Percentiles rank a stretch among this genome's conserved stretches.
These are phyloP conservation scores for Portunus trituberculatus DNA, from an alignment of 1,140 invertebrate species.

Conservation along the genomic window DNA sequence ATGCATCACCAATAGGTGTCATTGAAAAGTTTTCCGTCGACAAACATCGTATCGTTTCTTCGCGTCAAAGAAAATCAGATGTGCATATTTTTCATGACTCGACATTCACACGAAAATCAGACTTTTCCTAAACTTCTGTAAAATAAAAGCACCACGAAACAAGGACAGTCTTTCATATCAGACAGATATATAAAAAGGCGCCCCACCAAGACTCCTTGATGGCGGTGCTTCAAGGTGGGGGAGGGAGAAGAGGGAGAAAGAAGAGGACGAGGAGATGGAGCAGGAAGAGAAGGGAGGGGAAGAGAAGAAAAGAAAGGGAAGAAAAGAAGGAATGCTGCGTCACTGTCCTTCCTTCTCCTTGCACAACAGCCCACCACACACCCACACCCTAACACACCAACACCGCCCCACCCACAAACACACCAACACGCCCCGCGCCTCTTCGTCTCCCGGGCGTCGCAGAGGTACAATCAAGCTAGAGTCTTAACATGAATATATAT, in stretches of 20 bases:
- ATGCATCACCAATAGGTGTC: no score
- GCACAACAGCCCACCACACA: no score
- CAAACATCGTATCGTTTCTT: no score
- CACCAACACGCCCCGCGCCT: neutral
- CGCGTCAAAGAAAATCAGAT: no score
- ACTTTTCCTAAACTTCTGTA: no score
- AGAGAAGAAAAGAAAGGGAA: neutral
- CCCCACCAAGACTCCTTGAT: no score
- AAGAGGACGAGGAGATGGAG: neutral
- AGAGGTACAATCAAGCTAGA: neutral
- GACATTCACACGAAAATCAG: no score
- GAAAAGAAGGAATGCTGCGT: neutral
- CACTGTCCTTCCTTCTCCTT: neutral
- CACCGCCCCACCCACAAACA: neutral
- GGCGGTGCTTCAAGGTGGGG: neutral
- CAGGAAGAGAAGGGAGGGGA: neutral
- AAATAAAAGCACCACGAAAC: no score
- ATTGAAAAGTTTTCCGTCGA: no score
- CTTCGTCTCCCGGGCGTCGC: neutral
- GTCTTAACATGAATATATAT: constrained; percentile 5
- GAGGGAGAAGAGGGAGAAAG: neutral
- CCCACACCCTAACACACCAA: neutral
- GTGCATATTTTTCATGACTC: no score
- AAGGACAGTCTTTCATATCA: no score
- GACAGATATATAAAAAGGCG: no score